These are phyloP conservation scores for Slavum lentiscoides DNA, from an alignment of 2,888 invertebrate species.

Conservation along the genomic window DNA sequence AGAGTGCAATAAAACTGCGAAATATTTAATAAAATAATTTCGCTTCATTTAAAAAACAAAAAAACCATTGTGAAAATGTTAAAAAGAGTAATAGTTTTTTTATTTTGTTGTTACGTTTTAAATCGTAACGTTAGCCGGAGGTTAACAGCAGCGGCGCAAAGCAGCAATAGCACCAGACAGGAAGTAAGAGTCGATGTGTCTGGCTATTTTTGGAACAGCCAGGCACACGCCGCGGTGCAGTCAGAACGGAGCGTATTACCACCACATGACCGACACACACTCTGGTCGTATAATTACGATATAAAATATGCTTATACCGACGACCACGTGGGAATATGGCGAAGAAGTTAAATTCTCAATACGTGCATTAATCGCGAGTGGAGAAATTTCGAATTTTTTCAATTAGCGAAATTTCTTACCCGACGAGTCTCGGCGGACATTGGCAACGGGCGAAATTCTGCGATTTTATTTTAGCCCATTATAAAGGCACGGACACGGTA, in stretches of 20 bases:
- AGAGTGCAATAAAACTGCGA: too few relatives aligned
- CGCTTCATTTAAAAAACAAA: neutral
- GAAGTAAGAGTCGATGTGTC: conserved; percentile 50
- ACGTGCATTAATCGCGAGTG: conserved; percentile 9
- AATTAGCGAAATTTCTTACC: conserved; percentile 30
- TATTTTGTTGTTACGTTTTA: conserved; percentile 4
- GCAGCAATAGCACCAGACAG: conserved; percentile 33
- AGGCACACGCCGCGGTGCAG: conserved; percentile 11
- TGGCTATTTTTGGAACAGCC: conserved; percentile 41
- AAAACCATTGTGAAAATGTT: neutral
- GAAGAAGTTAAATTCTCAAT: conserved; percentile 23
- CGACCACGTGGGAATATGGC: neutral
- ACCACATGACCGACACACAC: conserved; percentile 36
- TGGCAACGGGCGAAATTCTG: conserved; percentile 41
- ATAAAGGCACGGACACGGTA: conserved; percentile 29
- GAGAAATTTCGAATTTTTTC: conserved; percentile 29
- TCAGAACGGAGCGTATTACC: conserved; percentile 14
- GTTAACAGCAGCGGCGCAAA: conserved; percentile 23
- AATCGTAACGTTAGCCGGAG: conserved; percentile 23
- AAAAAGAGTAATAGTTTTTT: neutral
- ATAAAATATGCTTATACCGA: neutral
- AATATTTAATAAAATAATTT: too few relatives aligned
- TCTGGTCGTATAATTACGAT: conserved; percentile 15
- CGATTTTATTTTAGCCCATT: conserved; percentile 48
- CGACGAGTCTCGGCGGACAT: conserved; percentile 7